phyloP scores from a whole-genome alignment of 2,113 vertebrate species.

The Apodemus sylvaticus region DNA sequence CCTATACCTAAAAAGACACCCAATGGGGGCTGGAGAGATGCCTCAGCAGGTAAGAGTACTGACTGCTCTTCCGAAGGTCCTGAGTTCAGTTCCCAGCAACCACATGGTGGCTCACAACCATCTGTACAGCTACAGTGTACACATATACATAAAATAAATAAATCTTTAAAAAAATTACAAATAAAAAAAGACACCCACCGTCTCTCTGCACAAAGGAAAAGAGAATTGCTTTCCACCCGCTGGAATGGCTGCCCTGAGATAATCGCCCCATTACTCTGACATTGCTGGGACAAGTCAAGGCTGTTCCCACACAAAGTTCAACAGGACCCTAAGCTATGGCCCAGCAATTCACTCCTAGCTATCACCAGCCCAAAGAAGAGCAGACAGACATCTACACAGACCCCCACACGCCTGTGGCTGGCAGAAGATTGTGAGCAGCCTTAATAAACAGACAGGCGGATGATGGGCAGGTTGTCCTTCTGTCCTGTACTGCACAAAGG shows the following conservation, averaged over 20 bases:
- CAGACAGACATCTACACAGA: not conserved
- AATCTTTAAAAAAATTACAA: too few relatives aligned
- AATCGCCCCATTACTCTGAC: not conserved
- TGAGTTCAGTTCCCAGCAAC: too few relatives aligned
- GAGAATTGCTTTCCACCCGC: not conserved
- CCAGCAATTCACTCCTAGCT: not conserved
- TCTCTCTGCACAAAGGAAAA: not conserved
- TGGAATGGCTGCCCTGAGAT: too few relatives aligned
- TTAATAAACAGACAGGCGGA: not conserved
- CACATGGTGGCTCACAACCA: too few relatives aligned
- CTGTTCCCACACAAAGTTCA: not conserved
- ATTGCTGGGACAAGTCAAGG: not conserved
- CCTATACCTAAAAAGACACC: not conserved
- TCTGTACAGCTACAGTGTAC: too few relatives aligned
- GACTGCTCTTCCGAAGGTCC: too few relatives aligned
- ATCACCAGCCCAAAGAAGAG: not conserved
- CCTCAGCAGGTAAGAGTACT: too few relatives aligned
- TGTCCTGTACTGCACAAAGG: not conserved
- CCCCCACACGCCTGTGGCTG: not conserved
- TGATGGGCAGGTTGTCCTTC: not conserved
- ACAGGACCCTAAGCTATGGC: not conserved
- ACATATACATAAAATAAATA: too few relatives aligned
- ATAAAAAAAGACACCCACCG: too few relatives aligned
- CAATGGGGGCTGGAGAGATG: too few relatives aligned
- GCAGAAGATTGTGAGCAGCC: conserved; percentile 8